These are phyloP conservation scores for Athene noctua DNA, from an alignment of 2,113 vertebrate species.

Conservation along the genomic window DNA sequence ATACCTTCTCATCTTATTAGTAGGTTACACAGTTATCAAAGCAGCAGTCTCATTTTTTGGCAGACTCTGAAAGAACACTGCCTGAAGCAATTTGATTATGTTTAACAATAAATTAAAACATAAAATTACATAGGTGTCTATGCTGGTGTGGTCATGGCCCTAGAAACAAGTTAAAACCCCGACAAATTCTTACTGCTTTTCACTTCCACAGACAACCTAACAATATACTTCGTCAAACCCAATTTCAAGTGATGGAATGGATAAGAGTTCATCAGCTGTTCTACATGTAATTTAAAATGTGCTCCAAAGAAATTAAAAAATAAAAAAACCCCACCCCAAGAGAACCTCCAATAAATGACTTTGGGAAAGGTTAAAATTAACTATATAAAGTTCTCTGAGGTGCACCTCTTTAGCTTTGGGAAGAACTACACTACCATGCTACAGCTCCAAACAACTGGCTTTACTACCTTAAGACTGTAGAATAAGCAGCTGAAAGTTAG, in stretches of 20 bases:
- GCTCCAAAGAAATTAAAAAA: neutral
- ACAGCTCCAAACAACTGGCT: neutral
- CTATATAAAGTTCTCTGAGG: neutral
- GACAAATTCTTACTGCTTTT: neutral
- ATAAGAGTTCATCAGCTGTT: neutral
- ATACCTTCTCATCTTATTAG: neutral
- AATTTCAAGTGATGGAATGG: neutral
- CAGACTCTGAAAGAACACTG: neutral
- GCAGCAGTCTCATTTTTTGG: neutral
- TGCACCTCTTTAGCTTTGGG: neutral
- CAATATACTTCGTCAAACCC: neutral
- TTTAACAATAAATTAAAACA: neutral
- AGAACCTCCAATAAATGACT: neutral
- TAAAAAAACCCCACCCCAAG: neutral
- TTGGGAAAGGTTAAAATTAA: neutral
- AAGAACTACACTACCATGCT: neutral
- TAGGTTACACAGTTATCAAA: neutral
- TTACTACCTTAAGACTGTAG: neutral
- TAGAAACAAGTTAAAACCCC: neutral
- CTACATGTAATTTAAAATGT: neutral
- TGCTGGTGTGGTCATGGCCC: neutral
- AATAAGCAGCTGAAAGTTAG: neutral
- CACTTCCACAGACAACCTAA: neutral
- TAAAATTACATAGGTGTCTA: neutral
- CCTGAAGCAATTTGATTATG: neutral